Percentiles rank a stretch among this genome's conserved stretches.
These are phyloP conservation scores for Pseudolycoriella hygida DNA, from an alignment of 2,888 invertebrate genomes.

Conservation along the genomic window DNA sequence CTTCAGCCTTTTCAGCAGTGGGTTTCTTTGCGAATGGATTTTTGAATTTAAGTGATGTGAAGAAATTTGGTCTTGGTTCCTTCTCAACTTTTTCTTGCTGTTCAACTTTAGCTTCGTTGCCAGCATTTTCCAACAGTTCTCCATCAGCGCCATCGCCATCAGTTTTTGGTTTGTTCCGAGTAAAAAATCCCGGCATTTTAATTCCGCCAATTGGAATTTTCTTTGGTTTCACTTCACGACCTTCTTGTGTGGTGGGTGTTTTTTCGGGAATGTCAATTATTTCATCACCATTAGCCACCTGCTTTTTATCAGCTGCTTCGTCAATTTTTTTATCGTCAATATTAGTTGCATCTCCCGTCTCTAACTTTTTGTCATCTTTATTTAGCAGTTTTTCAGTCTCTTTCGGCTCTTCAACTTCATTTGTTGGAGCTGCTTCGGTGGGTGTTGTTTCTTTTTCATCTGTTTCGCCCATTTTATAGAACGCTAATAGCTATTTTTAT, in stretches of 20 bases:
- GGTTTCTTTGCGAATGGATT: conserved; percentile 37
- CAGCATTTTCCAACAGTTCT: conserved; percentile 30
- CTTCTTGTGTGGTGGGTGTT: conserved; percentile 36
- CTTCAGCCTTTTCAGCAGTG: conserved; percentile 19
- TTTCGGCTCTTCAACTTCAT: conserved; percentile 24
- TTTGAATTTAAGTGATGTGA: conserved; percentile 28
- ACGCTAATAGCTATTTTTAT: too few relatives aligned
- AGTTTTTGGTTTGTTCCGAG: conserved; percentile 52
- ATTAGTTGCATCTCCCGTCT: conserved; percentile 4
- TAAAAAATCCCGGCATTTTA: conserved; percentile 73
- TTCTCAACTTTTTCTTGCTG: conserved; percentile 19
- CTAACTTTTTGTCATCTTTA: conserved; percentile 16
- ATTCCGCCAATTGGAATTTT: conserved; percentile 78
- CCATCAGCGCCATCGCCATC: conserved; percentile 36
- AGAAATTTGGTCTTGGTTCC: conserved; percentile 19
- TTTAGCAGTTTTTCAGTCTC: conserved; percentile 29
- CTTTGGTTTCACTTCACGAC: conserved; percentile 58
- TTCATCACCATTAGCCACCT: conserved; percentile 7
- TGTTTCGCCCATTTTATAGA: conserved; percentile 22
- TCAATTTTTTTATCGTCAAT: conserved; percentile 1
- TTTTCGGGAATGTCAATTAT: conserved; percentile 6
- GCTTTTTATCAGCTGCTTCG: conserved; percentile 2
- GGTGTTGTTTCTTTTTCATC: conserved; percentile 28
- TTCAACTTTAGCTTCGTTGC: conserved; percentile 26
- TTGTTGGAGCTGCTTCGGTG: conserved; percentile 17